Evolutionary conservation across 2,888 invertebrate species (phyloP), one percentile per base, ranked within the genome.

Genomic region (Leptura quadrifasciata): DNA sequence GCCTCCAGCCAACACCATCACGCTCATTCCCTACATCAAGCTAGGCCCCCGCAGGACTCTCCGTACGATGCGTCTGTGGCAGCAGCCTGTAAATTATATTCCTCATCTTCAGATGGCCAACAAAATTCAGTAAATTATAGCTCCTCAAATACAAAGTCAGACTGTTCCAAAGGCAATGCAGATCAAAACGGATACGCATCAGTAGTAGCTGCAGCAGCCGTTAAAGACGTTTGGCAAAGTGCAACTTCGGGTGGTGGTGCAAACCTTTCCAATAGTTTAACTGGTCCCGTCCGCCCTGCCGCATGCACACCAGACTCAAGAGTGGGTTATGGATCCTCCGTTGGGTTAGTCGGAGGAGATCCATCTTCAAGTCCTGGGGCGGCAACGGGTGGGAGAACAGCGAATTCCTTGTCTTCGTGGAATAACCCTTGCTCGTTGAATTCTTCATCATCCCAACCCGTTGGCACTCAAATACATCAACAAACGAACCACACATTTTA

Each of bases 401-500:
- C 91, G 80, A 91, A 92, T 86, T 91, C 92, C 81, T 90, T 93
- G 80, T 91, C 93, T 76, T 95, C 96, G 81, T 96, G 96, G 95
- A 95, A 95, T 90, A 96, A 96, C 91, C 95, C 95, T 90, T 96
- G 96, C 91, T 93, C 95, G 85, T 92, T 96, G 87, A 96, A 96
- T 87, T 94, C 95, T 84, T 92, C 95, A 81, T 94, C 95, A 81
- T 93, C 95, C 87, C 94, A 94, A 90, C 93, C 94, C 82, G 92
- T 92, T 81, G 93, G 94, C 68, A 95, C 95, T 85, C 96, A 95
- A 88, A 94, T 96, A 84, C 96, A 96, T 90, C 97, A 97, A 91
- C 95, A 96, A 91, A 93, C 95, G 90, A 96, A 94, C 91, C 97
- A 97, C 93, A 97, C 97, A 88, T 97, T 97, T 92, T 97, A 97